phyloP scores from a whole-genome alignment of 1,140 invertebrate species.

The Ceratina japonica region DNA sequence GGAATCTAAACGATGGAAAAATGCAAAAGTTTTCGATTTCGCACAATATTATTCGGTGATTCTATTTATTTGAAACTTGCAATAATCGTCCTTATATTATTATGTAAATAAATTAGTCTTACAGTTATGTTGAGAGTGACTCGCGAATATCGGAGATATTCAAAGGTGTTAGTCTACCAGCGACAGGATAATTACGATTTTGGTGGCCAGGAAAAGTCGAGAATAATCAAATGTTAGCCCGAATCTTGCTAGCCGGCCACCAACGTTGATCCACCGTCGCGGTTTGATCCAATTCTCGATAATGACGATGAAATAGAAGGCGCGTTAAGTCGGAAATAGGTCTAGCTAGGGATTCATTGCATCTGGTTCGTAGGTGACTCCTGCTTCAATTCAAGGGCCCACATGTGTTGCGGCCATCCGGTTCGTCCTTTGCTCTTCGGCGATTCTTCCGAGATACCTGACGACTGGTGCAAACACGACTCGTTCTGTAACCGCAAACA shows the following conservation, averaged over 20 bases:
- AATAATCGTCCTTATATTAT: no score
- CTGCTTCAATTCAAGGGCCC: conserved; percentile 93
- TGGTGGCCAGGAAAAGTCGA: not conserved
- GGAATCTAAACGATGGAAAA: no score
- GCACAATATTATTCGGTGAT: no score
- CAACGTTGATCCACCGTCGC: not conserved
- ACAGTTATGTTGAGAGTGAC: no score
- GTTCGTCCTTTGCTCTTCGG: conserved; percentile 88
- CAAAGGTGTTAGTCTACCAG: no score
- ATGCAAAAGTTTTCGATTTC: no score
- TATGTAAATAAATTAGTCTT: no score
- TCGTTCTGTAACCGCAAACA: conserved; percentile 71
- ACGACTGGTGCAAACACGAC: conserved; percentile 62
- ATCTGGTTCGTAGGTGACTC: conserved; percentile 79
- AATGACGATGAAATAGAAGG: not conserved
- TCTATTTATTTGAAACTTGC: no score
- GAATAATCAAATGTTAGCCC: not conserved
- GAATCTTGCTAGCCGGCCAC: not conserved
- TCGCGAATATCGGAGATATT: no score
- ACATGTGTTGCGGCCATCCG: conserved; percentile 97
- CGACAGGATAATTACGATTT: no score
- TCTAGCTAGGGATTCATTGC: conserved; percentile 47
- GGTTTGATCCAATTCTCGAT: conserved; percentile 22
- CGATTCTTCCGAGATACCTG: conserved; percentile 69
- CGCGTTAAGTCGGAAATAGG: conserved; percentile 2